Conservation (phyloP, 2,113 vertebrate species). For the Pedionomus torquatus region DNA sequence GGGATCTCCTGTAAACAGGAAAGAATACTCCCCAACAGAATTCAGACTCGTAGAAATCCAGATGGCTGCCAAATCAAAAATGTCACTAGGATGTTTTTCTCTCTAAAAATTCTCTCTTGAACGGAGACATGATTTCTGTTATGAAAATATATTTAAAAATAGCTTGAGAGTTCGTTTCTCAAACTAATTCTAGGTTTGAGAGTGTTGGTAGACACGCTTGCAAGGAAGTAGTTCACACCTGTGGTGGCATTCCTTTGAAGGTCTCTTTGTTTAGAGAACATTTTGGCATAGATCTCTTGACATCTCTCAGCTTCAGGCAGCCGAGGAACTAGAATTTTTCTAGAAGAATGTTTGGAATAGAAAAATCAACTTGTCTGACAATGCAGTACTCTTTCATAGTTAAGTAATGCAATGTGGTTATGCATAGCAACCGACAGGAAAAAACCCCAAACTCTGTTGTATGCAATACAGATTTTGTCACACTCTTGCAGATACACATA, state of each 20-base stretch:
- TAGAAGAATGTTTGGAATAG: neutral
- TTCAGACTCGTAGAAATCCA: neutral
- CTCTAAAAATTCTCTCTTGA: neutral
- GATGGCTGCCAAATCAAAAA: neutral
- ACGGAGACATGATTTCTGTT: neutral
- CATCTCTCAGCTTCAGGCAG: neutral
- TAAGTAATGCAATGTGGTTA: neutral
- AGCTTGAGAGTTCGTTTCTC: neutral
- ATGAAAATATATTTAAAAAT: conserved; percentile 35
- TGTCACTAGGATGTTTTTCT: neutral
- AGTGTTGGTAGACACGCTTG: neutral
- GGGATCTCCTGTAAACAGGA: neutral
- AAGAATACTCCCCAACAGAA: neutral
- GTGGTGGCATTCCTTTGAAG: neutral
- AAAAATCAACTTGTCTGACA: neutral
- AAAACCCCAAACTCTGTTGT: neutral
- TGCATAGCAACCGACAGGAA: neutral
- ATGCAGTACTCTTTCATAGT: neutral
- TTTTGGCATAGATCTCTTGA: neutral
- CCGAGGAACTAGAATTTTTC: neutral
- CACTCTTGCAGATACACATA: neutral
- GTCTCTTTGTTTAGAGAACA: neutral
- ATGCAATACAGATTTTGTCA: neutral
- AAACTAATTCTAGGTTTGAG: neutral
- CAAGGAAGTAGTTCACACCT: neutral